Base-by-base conservation (phyloP, 2,888 invertebrate genomes). In the Eristalis intricaria region DNA sequence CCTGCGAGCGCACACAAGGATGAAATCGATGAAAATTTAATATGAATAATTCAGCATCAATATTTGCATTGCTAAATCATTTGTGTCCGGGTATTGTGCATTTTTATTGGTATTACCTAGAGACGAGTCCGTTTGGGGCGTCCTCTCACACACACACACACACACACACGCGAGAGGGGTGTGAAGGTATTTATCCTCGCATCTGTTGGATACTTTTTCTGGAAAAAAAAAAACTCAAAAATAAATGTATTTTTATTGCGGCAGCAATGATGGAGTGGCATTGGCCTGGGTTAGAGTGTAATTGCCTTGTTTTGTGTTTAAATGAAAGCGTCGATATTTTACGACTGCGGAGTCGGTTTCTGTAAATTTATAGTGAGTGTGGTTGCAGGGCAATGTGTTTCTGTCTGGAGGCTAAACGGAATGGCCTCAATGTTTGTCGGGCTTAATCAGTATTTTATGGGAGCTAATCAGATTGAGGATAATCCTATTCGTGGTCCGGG, bases 21-120 rank as follows among this genome's bases (percentile, higher is more conserved):
- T 50, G 19, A 8, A 50, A 85, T 70, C 70, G 50, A 69, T 74
- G 43, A 70, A 71, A 65, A 5, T 82, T 85, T 71, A 65, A 56
- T 83, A 83, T 86, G 86, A 83, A 86, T 86, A 83, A 86, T 86
- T 82, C 83, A 86, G 75, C 69, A 74, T 65, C 71, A 85, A 81
- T 86, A 83, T 86, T 86, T 78, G 83, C 77, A 70, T 69, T 70
- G 78, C 29, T 82, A 60, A 83, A 86, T 69, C 68, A 80, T 80
- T 75, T 61, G 76, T 85, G 43, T 73, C 35, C 78, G 43, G 23
- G 50, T 69, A 56, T 50, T 65, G 64, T 64, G 74, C 74, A 69
- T 64, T 66, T 65, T 73, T 66, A 35, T 56, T 68, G 61, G 40
- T 26, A 32, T 63, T 69, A 50, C 50, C 50, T 50, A 50, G 50